phyloP scores from a whole-genome alignment of 2,797 vertebrate genomes.

The Chiloscyllium punctatum region DNA sequence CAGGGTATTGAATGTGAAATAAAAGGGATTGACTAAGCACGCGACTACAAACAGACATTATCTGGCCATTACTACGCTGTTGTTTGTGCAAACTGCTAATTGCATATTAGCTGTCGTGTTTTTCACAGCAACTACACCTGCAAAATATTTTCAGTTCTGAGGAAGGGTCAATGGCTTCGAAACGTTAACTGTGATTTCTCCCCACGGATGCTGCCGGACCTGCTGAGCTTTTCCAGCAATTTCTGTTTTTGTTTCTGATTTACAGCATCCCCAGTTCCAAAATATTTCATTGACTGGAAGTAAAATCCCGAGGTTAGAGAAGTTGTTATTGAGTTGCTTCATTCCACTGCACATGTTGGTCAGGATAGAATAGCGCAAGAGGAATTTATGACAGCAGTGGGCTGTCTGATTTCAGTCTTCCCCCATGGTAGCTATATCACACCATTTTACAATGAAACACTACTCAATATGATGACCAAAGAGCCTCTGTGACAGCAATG shows the following conservation, averaged over 20 bases:
- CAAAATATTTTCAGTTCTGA: not conserved
- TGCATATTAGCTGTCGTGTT: not conserved
- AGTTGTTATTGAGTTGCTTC: not conserved
- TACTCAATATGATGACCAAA: not conserved
- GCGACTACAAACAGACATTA: not conserved
- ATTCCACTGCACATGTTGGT: not conserved
- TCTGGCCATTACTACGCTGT: not conserved
- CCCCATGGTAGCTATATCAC: not conserved
- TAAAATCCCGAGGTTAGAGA: not conserved
- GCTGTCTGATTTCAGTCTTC: not conserved
- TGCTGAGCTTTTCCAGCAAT: too few relatives aligned
- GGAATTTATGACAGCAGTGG: not conserved
- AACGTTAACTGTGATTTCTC: too few relatives aligned
- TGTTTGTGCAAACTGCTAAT: not conserved
- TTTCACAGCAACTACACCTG: not conserved
- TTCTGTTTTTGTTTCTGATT: too few relatives aligned
- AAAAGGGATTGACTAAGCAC: not conserved
- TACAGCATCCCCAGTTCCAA: not conserved
- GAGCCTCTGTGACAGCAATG: not conserved
- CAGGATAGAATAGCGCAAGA: not conserved
- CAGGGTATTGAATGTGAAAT: not conserved
- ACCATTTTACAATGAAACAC: not conserved
- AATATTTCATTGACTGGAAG: not conserved
- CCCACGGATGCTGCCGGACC: too few relatives aligned
- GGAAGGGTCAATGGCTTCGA: too few relatives aligned